A percentile compares a stretch with the other conserved stretches of the same genome.
These are phyloP conservation scores for Miniopterus natalensis DNA, from an alignment of 2,113 vertebrate genomes.

Conservation along the genomic window DNA sequence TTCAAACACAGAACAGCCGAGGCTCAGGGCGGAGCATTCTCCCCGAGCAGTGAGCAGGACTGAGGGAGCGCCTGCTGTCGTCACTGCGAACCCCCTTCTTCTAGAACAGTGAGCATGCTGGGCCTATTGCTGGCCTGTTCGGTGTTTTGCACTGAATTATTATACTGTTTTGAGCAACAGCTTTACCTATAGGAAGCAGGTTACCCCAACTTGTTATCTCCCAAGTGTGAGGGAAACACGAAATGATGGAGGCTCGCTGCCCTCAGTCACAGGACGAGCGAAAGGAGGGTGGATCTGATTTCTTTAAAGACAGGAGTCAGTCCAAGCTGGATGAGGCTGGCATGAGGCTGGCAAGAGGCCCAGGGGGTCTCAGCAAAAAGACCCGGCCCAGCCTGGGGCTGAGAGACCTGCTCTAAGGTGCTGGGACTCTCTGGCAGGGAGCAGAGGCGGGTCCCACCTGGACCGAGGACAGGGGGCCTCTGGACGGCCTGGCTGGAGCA, in stretches of 20 bases:
- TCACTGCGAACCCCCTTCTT: accelerated
- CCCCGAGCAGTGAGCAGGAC: background rate
- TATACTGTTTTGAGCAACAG: background rate
- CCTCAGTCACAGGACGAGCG: background rate
- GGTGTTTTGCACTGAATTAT: background rate
- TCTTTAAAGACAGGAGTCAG: background rate
- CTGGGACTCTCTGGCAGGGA: background rate
- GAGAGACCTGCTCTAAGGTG: background rate
- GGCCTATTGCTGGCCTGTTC: too few species aligned
- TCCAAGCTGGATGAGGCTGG: background rate
- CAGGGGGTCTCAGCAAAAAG: background rate
- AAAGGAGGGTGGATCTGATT: background rate
- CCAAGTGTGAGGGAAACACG: background rate
- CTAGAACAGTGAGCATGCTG: background rate
- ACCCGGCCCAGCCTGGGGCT: accelerated
- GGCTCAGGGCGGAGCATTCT: background rate
- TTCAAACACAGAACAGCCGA: background rate
- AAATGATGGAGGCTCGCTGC: accelerated
- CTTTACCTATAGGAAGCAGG: background rate
- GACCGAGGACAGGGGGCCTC: background rate
- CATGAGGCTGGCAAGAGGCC: background rate
- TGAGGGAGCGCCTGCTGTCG: accelerated
- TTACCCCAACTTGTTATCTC: background rate
- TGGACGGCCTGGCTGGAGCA: too few species aligned
- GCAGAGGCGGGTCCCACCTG: background rate